These are phyloP conservation scores for Brachypodius melanocephalos DNA, from an alignment of 2,113 vertebrate genomes.

Conservation along the genomic window DNA sequence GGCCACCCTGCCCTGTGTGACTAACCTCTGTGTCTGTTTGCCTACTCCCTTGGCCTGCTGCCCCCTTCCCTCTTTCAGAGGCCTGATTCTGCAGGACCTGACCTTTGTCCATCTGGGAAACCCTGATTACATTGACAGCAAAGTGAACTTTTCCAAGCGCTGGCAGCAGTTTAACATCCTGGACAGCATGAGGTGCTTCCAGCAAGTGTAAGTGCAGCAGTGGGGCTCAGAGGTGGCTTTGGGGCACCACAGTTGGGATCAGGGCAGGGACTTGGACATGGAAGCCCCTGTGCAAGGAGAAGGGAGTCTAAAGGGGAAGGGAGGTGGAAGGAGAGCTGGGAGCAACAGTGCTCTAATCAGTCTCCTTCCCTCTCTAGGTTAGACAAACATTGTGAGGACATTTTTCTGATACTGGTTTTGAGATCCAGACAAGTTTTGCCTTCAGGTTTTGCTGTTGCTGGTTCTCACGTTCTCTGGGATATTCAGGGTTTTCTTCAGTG, in stretches of 20 bases:
- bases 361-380: neutral
- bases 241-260: fast-evolving
- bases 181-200: constrained; percentile 98
- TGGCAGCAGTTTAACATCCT: constrained; percentile 99
- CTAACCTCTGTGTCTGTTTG: constrained; percentile 28
- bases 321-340: neutral
- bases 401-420: neutral
- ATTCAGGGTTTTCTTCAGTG: neutral
- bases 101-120: constrained; percentile 98
- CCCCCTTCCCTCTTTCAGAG: constrained; percentile 71
- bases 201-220: constrained; percentile 87
- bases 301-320: neutral
- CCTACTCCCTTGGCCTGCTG: neutral
- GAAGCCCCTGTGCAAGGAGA: neutral
- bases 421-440: neutral
- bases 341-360: neutral
- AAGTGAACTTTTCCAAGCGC: constrained; percentile 98
- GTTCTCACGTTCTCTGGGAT: neutral
- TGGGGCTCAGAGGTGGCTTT: neutral
- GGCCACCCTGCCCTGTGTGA: neutral
- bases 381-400: neutral
- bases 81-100: constrained; percentile 95
- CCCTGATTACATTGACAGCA: constrained; percentile 93
- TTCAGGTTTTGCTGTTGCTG: neutral
- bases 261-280: no score